Conservation (phyloP, 35 echinoderm and acorn worm species). For the Strongylocentrotus purpuratus region DNA sequence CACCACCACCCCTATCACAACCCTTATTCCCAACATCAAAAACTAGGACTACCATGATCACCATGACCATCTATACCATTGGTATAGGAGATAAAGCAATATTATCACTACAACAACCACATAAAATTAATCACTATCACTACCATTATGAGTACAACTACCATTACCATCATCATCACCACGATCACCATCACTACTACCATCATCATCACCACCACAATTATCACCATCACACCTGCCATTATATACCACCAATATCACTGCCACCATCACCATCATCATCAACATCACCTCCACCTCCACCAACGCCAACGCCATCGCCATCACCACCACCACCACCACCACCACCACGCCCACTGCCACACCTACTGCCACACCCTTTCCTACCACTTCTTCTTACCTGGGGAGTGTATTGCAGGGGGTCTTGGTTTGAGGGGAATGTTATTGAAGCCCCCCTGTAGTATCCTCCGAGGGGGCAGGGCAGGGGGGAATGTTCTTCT, state of each 20-base stretch:
- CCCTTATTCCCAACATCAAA: too few species aligned
- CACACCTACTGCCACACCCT: neutral
- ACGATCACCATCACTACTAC: too few species aligned
- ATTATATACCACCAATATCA: neutral
- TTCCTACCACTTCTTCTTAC: constrained; percentile 47
- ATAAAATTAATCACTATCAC: too few species aligned
- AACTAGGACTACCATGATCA: too few species aligned
- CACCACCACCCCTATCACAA: too few species aligned
- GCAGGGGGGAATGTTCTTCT: constrained; percentile 88
- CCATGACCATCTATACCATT: too few species aligned
- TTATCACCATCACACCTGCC: too few species aligned
- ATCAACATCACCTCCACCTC: neutral
- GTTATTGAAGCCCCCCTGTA: constrained; percentile 66
- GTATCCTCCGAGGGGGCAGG: constrained; percentile 75
- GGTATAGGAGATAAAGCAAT: too few species aligned
- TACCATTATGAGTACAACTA: too few species aligned
- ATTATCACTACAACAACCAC: too few species aligned
- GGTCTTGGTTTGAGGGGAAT: constrained; percentile 73
- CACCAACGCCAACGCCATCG: neutral
- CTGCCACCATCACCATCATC: neutral
- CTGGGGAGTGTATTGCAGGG: constrained; percentile 64
- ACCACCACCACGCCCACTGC: neutral
- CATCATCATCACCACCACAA: too few species aligned
- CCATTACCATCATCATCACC: too few species aligned
- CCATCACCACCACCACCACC: neutral